These are phyloP conservation scores for Chironomus riparius DNA, from an alignment of 2,888 invertebrate genomes.

Conservation along the genomic window DNA sequence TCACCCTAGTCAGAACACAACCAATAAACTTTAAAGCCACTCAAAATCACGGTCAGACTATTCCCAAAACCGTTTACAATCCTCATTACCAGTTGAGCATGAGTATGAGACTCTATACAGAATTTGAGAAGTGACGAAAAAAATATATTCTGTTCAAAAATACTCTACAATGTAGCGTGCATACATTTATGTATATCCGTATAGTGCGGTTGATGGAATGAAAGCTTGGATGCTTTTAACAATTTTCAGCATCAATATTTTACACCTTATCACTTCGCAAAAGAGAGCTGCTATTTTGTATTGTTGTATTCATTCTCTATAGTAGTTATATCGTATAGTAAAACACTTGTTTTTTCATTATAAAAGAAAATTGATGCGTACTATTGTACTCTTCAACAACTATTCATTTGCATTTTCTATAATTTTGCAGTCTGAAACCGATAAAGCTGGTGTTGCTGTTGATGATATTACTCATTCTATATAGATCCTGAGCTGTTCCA, in stretches of 20 bases:
- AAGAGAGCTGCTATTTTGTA: background rate
- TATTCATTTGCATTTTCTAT: conserved; percentile 1
- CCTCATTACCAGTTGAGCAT: too few species aligned
- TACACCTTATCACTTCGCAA: conserved; percentile 16
- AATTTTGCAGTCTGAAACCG: background rate
- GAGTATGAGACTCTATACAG: too few species aligned
- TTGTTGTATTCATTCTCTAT: background rate
- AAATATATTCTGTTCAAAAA: background rate
- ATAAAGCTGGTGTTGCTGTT: background rate
- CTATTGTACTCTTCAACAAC: background rate
- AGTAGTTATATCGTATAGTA: background rate
- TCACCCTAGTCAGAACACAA: too few species aligned
- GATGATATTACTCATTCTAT: background rate
- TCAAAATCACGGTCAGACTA: too few species aligned
- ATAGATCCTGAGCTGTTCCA: background rate
- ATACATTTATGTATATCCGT: background rate
- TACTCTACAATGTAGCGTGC: background rate
- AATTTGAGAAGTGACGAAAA: too few species aligned
- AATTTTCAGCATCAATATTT: conserved; percentile 15
- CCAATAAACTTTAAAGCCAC: too few species aligned
- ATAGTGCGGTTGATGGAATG: background rate
- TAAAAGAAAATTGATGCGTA: conserved; percentile 3
- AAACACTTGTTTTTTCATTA: background rate
- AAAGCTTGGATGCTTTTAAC: conserved; percentile 8
- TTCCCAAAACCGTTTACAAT: too few species aligned